Evolutionary conservation across 1,140 invertebrate genomes (phyloP), one percentile per base, ranked within the genome.

Genomic region (Pygmarrhopalites habei): DNA sequence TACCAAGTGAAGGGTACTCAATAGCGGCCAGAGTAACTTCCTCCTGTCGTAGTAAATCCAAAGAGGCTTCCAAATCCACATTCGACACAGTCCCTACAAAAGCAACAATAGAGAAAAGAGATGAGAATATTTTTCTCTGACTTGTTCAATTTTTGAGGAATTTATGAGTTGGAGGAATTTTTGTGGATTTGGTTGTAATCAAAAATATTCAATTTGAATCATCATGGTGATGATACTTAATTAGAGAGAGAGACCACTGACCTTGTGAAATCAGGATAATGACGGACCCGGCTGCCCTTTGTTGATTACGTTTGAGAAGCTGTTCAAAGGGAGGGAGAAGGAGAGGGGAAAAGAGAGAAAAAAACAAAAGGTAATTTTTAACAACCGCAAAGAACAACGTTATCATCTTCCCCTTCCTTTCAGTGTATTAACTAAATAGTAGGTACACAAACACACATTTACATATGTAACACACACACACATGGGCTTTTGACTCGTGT

Each of bases 281-380:
- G 17, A 81, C 77, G 51, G 80, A 79, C 66, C 74, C 79, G 0
- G 80, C 80, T 2, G 79, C 74, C 25, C 66, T 52, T 56, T 65
- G 63, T 30, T 67, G 72, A n/a, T 77, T 71, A 12, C 79, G 77
- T 63, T 77, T 74, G 17, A 82, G 70, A 76, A 82, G 76, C 73
- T 78, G 64, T 23, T 44, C 7, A 53, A n/a, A n/a, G n/a, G n/a
- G n/a, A 49, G 21, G 39, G 39, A 63, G 15, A 58, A 47, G 3
- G 19, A 28, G 29, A 49, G 44, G n/a, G 2, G 51, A 51, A 49
- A 51, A 30, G 26, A 58, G 21, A 51, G 60, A 32, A 60, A 60
- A 60, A 63, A 30, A 23, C 7, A 52, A 4, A 52, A 52, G 4
- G 23, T 21, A 52, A 15, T 5, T 4, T 19, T n/a, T n/a, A n/a